Percentiles rank a stretch among this genome's conserved stretches.
These are phyloP conservation scores for Micoletzkya japonica DNA, from an alignment of 2,888 invertebrate species.

Conservation along the genomic window DNA sequence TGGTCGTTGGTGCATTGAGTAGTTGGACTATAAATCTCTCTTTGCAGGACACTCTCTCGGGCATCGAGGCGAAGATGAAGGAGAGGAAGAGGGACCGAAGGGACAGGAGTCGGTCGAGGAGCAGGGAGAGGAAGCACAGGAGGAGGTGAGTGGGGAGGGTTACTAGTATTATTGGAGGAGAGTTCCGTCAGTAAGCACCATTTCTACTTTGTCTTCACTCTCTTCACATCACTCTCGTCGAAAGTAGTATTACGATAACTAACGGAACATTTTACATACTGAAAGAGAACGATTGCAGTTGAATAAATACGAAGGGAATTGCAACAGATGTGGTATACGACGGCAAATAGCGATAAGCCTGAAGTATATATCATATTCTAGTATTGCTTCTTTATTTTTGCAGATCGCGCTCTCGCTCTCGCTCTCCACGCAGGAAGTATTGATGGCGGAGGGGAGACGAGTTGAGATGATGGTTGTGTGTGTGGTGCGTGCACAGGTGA, in stretches of 20 bases:
- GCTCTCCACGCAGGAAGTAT: constrained; percentile 20
- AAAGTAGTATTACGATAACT: no score
- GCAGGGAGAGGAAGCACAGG: constrained; percentile 44
- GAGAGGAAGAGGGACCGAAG: constrained; percentile 20
- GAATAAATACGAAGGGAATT: neutral
- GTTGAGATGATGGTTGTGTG: no score
- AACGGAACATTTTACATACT: no score
- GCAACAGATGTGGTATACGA: neutral
- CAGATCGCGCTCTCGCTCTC: constrained; percentile 23
- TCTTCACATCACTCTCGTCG: no score
- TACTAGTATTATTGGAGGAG: neutral
- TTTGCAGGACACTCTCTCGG: constrained; percentile 87
- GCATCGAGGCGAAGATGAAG: constrained; percentile 93
- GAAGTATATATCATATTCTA: neutral
- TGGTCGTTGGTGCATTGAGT: no score
- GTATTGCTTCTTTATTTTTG: neutral
- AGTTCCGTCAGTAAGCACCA: no score
- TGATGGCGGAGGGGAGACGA: no score
- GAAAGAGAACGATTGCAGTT: no score
- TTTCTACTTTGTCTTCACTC: no score
- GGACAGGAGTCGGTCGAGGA: constrained; percentile 35
- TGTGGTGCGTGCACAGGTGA: no score
- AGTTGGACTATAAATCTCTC: neutral
- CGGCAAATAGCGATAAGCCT: neutral
- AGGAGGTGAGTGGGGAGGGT: constrained; percentile 30